Evolutionary conservation across 2,888 invertebrate genomes (phyloP), one percentile per base, ranked within the genome.

Genomic region (Cepaea hortensis): DNA sequence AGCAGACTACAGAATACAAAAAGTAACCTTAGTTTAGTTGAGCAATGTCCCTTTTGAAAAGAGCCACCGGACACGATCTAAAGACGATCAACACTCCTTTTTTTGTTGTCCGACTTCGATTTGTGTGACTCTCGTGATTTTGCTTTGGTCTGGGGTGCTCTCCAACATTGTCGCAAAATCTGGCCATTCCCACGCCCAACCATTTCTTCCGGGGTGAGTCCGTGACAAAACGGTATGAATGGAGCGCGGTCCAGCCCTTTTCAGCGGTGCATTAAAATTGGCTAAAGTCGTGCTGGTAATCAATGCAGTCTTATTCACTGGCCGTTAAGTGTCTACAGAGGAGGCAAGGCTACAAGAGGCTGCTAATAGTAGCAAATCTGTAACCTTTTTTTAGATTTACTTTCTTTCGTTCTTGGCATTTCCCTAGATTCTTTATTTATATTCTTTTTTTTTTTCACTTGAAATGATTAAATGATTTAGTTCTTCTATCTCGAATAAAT

Each of bases 101-200:
- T 85, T 85, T 81, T 85, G 85, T 85, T 85, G 85, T 85, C 85
- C 75, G 81, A 46, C 85, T 85, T 85, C 85, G 85, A 85, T 85
- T 75, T 80, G 80, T 73, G 72, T 85, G 85, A 85, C 85, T 85
- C 80, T 73, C 85, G 73, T 85, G 80, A 85, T 85, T 72, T 81
- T 72, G 55, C 73, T 81, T 85, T 85, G 85, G 85, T 73, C 80
- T 81, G 80, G 73, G 85, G 80, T 35, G 81, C 85, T 85, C 86
- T 86, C 82, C 81, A 76, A 61, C 82, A 80, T 76, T 86, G 79
- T 62, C 75, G 81, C 23, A 61, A 81, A 86, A 86, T 68, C 86
- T 86, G 86, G 65, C 46, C 23, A 35, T 86, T 86, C 86, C 86
- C 86, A 86, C 86, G 86, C 75, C 73, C 86, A 72, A 76, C 86